Evolutionary conservation across 2,888 invertebrate genomes (phyloP).

Genomic region (Xanthostigma xanthostigma): DNA sequence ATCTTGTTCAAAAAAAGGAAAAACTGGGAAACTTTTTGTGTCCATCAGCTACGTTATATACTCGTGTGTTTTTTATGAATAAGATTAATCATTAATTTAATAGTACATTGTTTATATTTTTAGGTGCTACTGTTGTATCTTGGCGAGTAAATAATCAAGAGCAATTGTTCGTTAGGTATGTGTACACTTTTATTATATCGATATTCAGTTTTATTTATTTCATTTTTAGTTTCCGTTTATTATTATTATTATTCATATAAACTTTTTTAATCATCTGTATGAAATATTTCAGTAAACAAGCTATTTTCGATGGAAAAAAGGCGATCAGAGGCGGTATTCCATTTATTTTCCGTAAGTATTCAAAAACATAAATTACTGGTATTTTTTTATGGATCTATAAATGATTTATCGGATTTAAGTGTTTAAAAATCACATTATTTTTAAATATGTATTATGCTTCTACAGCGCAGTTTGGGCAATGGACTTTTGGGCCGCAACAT

Average conservation of each 20-base stretch:
- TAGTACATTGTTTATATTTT: conserved; percentile 23
- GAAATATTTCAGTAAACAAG: conserved; percentile 64
- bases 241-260: not conserved
- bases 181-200: conserved; percentile 9
- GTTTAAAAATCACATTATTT: not conserved
- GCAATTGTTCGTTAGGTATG: conserved; percentile 90
- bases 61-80: not conserved
- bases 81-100: conserved; percentile 1
- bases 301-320: conserved; percentile 90
- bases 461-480: conserved; percentile 87
- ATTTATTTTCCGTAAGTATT: conserved; percentile 88
- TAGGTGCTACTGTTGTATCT: conserved; percentile 91
- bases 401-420: not conserved
- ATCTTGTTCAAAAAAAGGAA: no score
- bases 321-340: conserved; percentile 94
- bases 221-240: no score
- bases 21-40: no score
- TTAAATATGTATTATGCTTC: conserved; percentile 10
- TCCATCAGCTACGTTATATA: no score
- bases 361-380: not conserved
- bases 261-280: conserved; percentile 13
- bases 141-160: conserved; percentile 95
- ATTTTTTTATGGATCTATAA: not conserved
- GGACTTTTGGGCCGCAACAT: conserved; percentile 91
- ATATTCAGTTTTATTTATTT: no score